A percentile compares a stretch with the other conserved stretches of the same genome.
Evolutionary conservation across 2,888 invertebrate genomes (phyloP).

Genomic region (Meteorus cinctellus): DNA sequence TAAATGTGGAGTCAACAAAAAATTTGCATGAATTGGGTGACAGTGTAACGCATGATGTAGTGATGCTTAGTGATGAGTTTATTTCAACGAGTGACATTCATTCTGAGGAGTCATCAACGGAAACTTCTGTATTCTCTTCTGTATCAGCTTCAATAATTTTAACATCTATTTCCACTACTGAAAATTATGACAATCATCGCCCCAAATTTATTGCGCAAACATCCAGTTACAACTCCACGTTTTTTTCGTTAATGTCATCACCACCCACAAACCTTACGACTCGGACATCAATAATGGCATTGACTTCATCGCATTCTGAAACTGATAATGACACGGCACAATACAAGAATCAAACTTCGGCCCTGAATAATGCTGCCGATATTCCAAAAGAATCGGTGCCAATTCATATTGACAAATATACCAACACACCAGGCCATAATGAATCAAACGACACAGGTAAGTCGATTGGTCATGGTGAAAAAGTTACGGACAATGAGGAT

Average conservation of each 20-base stretch:
- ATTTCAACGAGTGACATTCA: constrained; percentile 18
- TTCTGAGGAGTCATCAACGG: constrained; percentile 4
- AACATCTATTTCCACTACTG: background rate
- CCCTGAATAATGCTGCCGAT: background rate
- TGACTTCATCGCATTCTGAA: background rate
- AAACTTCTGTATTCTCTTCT: constrained; percentile 29
- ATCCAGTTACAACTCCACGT: background rate
- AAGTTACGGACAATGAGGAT: constrained; percentile 22
- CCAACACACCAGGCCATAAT: background rate
- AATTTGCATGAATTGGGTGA: constrained; percentile 34
- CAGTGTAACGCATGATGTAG: constrained; percentile 42
- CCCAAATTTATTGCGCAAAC: background rate
- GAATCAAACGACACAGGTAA: background rate
- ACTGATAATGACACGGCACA: background rate
- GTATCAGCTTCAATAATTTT: constrained; percentile 9
- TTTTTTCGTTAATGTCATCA: background rate
- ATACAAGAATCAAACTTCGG: background rate
- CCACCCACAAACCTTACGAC: background rate
- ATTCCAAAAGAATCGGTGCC: background rate
- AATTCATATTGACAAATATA: background rate
- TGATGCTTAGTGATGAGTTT: constrained; percentile 55
- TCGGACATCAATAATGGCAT: background rate
- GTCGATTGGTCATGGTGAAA: background rate
- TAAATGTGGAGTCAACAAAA: constrained; percentile 39
- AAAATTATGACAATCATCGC: background rate